Conservation (phyloP, 2,888 invertebrate genomes). For the Hirtodrosophila histrioides region DNA sequence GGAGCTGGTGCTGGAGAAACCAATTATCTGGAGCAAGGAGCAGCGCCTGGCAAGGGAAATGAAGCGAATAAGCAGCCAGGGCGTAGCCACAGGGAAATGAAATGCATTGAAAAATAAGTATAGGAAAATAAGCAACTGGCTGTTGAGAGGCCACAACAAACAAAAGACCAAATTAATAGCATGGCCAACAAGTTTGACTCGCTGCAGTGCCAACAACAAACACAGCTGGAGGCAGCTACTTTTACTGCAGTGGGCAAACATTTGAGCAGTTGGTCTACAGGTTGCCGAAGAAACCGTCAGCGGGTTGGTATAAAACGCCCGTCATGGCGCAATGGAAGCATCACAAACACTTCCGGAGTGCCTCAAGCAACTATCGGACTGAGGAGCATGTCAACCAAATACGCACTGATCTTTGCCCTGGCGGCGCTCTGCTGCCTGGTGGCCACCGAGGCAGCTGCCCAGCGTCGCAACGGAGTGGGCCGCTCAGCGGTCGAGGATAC, state of each 20-base stretch:
- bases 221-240: slow-evolving; percentile 49
- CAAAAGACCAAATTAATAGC: slow-evolving; percentile 75
- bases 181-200: slow-evolving; percentile 29
- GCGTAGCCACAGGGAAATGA: neutral
- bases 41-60: slow-evolving; percentile 11
- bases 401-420: slow-evolving; percentile 61
- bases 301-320: slow-evolving; percentile 51
- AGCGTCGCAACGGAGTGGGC: slow-evolving; percentile 35
- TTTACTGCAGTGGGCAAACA: slow-evolving; percentile 49
- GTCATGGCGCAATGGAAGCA: slow-evolving; percentile 33
- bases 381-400: slow-evolving; percentile 54
- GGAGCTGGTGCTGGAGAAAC: slow-evolving; percentile 40
- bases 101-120: slow-evolving; percentile 34
- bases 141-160: slow-evolving; percentile 52
- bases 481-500: slow-evolving; percentile 20
- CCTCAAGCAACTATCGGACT: slow-evolving; percentile 48
- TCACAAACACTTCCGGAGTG: slow-evolving; percentile 66
- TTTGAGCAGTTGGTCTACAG: slow-evolving; percentile 60
- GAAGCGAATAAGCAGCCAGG: slow-evolving; percentile 5
- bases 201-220: slow-evolving; percentile 32
- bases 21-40: slow-evolving; percentile 67
- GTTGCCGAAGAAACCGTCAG: neutral
- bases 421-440: slow-evolving; percentile 70
- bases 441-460: slow-evolving; percentile 52
- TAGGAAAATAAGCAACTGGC: slow-evolving; percentile 44